These are phyloP conservation scores for Linnaemya tessellans DNA, from an alignment of 2,888 invertebrate species.

Conservation along the genomic window DNA sequence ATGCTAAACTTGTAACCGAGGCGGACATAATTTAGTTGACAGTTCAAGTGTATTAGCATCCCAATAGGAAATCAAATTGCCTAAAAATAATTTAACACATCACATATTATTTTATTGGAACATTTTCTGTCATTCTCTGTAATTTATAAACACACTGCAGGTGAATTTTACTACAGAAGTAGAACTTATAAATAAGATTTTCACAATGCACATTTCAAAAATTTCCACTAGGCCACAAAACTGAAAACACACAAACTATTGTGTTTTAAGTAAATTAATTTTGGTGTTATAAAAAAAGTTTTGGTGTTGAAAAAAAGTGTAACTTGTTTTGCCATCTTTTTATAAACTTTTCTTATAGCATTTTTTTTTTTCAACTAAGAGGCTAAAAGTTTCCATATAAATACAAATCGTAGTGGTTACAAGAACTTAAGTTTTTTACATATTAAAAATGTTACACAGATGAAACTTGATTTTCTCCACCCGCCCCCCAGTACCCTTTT, in stretches of 20 bases:
- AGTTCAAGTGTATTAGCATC: background rate
- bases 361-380: background rate
- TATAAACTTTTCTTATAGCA: background rate
- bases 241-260: no score
- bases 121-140: no score
- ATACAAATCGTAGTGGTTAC: slow-evolving; percentile 38
- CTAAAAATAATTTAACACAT: no score
- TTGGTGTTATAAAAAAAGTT: background rate
- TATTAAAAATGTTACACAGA: slow-evolving; percentile 3
- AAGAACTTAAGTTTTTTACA: slow-evolving; percentile 10
- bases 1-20: background rate
- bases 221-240: no score
- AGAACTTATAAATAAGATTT: no score
- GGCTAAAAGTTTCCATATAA: slow-evolving; percentile 11
- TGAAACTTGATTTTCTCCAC: slow-evolving; percentile 11
- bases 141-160: no score
- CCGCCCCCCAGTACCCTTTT: background rate
- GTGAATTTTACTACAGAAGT: no score
- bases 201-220: no score
- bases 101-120: no score
- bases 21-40: background rate
- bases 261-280: background rate
- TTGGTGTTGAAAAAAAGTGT: background rate
- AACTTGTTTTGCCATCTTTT: background rate
- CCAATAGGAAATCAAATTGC: background rate